Percentiles rank a stretch among this genome's conserved stretches.
Evolutionary conservation across 2,797 vertebrate genomes (phyloP).

Genomic region (Leucoraja ocellata): DNA sequence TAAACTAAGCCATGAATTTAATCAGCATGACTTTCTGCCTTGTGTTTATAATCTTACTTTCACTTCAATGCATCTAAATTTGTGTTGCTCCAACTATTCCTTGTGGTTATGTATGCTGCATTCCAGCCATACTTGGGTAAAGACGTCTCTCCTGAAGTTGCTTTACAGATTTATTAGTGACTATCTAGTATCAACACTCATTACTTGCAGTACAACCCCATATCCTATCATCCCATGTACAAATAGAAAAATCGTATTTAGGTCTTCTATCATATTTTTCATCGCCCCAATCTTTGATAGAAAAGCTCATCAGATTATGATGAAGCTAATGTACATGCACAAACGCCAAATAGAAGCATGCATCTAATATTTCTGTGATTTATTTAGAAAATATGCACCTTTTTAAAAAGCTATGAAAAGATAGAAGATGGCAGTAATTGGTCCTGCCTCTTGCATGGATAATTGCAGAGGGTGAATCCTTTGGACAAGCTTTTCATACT

Average conservation of each 20-base stretch:
- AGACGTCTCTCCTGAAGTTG: background rate
- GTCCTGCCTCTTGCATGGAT: slow-evolving; percentile 27
- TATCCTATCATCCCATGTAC: too few relatives aligned
- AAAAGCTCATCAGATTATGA: background rate
- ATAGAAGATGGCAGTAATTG: slow-evolving; percentile 23
- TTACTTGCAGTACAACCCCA: background rate
- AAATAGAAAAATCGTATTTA: background rate
- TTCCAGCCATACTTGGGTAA: background rate
- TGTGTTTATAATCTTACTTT: background rate
- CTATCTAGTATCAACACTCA: background rate
- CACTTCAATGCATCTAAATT: background rate
- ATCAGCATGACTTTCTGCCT: background rate
- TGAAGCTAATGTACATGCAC: background rate
- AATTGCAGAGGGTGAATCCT: slow-evolving; percentile 29
- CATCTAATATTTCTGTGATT: background rate
- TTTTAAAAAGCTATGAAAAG: slow-evolving; percentile 11
- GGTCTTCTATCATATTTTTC: background rate
- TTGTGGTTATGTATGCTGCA: too few relatives aligned
- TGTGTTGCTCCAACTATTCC: background rate
- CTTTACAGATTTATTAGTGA: background rate
- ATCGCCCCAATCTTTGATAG: background rate
- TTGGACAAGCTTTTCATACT: slow-evolving; percentile 20
- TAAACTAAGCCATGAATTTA: background rate
- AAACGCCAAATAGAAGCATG: background rate
- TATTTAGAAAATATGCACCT: slow-evolving; percentile 29